Conservation (phyloP, 1,140 invertebrate genomes). For the Rhopalosiphum maidis region DNA sequence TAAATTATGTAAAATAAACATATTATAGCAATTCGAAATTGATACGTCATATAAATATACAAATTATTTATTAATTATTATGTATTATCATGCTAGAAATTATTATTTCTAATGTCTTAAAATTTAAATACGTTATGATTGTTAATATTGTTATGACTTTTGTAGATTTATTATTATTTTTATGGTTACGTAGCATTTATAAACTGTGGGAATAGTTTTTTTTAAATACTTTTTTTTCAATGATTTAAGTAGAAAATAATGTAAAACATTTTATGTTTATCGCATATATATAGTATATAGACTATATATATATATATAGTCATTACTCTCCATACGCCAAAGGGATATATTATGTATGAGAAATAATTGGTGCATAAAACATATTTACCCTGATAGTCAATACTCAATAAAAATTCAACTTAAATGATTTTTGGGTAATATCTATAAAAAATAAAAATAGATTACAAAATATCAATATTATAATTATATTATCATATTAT, state of each 20-base stretch:
- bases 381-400: background rate
- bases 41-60: background rate
- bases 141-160: constrained; percentile 18
- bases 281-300: too few species aligned
- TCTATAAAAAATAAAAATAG: too few species aligned
- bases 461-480: too few species aligned
- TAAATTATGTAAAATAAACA: constrained; percentile 16
- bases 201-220: background rate
- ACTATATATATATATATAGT: too few species aligned
- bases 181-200: constrained; percentile 15
- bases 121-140: background rate
- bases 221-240: constrained; percentile 17
- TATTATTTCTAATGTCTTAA: background rate
- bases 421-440: too few species aligned
- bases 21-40: background rate
- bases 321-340: background rate
- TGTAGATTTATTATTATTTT: constrained; percentile 40
- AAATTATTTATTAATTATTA: background rate
- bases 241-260: background rate
- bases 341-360: background rate
- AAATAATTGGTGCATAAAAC: background rate
- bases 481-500: too few species aligned
- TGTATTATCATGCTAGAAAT: background rate
- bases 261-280: background rate
- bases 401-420: background rate